phyloP scores from a whole-genome alignment of 2,797 vertebrate genomes.

The Anguilla megastoma region DNA sequence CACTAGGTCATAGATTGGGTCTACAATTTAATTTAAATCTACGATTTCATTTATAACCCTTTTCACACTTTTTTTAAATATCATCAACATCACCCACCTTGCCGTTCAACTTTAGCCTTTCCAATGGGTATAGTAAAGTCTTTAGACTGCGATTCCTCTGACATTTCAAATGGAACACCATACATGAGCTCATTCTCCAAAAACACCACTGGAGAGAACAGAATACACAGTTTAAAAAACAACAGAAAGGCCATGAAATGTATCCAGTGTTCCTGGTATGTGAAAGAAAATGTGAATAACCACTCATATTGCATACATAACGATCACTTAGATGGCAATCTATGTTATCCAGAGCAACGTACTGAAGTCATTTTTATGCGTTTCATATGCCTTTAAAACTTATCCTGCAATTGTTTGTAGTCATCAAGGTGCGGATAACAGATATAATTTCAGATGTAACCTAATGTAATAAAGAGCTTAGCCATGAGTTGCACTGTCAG shows the following conservation, averaged over 20 bases:
- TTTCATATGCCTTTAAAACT: background rate
- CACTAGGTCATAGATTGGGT: background rate
- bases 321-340: too few relatives aligned
- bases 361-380: background rate
- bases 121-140: constrained; percentile 92
- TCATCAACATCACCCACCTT: constrained; percentile 71
- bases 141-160: constrained; percentile 86
- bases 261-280: background rate
- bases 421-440: background rate
- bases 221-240: background rate
- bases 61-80: background rate
- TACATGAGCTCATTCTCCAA: constrained; percentile 96
- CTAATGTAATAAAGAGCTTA: too few relatives aligned
- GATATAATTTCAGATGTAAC: background rate
- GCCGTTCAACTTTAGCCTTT: constrained; percentile 93
- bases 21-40: background rate
- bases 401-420: background rate
- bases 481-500: background rate
- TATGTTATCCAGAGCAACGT: background rate
- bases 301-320: background rate
- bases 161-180: constrained; percentile 91
- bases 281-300: background rate
- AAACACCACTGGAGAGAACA: constrained; percentile 82
- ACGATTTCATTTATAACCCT: background rate
- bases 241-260: background rate